Evolutionary conservation across 2,797 vertebrate species (phyloP).

Genomic region (Linurgus olivaceus): DNA sequence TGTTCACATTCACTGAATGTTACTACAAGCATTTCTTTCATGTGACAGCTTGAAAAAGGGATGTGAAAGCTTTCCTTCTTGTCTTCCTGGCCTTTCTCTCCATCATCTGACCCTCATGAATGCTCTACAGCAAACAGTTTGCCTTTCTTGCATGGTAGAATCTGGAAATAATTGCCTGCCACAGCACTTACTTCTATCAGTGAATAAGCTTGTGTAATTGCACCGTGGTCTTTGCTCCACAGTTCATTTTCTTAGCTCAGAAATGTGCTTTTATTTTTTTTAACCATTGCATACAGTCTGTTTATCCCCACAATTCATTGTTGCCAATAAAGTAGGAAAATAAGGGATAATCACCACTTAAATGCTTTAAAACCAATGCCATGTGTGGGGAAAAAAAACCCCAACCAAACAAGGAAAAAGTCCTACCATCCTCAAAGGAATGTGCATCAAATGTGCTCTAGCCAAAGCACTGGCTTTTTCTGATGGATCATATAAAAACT

Average conservation of each 20-base stretch:
- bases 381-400: not conserved
- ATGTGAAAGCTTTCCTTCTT: conserved; percentile 59
- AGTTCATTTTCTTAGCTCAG: conserved; percentile 50
- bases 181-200: conserved; percentile 38
- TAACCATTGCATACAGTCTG: not conserved
- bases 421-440: not conserved
- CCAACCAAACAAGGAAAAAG: not conserved
- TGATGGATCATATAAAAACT: not conserved
- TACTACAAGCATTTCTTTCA: conserved; percentile 59
- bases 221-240: conserved; percentile 1
- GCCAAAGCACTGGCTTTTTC: not conserved
- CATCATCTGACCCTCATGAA: conserved; percentile 52
- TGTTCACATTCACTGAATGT: conserved; percentile 47
- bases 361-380: conserved; percentile 24
- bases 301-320: not conserved
- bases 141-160: conserved; percentile 43
- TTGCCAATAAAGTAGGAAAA: conserved; percentile 41
- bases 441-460: not conserved
- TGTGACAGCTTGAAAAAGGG: conserved; percentile 63
- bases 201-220: conserved; percentile 44
- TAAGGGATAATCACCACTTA: conserved; percentile 52
- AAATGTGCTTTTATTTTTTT: not conserved
- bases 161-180: conserved; percentile 65
- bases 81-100: conserved; percentile 36
- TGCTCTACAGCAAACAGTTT: conserved; percentile 55